Conservation (phyloP, 1,140 invertebrate species). For the Brachionus angularis region DNA sequence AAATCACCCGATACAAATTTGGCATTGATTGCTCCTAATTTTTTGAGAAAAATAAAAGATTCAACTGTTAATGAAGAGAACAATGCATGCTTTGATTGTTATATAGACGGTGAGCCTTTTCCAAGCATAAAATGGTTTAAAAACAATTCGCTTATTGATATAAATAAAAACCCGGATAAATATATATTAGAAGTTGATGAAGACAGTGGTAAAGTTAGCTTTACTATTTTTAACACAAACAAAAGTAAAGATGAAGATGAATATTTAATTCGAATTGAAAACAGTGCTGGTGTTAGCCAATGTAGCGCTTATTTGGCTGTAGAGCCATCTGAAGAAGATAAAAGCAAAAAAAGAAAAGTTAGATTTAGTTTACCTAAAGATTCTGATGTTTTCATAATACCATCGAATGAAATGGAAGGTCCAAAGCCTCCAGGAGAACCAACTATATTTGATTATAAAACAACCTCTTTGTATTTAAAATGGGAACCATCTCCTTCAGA, state of each 20-base stretch:
- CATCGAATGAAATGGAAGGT: not conserved
- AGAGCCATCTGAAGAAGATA: not conserved
- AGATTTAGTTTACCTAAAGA: slow-evolving; percentile 29
- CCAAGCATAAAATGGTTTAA: slow-evolving; percentile 29
- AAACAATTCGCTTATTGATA: not conserved
- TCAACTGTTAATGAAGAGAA: slow-evolving; percentile 16
- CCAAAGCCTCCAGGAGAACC: slow-evolving; percentile 8
- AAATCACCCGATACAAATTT: not conserved
- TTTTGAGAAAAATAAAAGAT: slow-evolving; percentile 33
- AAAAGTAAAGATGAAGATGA: slow-evolving; percentile 28
- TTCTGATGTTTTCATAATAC: slow-evolving; percentile 31
- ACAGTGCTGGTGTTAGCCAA: slow-evolving; percentile 19
- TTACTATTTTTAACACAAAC: not conserved
- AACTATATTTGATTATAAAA: not conserved
- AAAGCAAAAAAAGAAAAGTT: slow-evolving; percentile 11
- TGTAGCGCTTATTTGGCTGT: slow-evolving; percentile 34
- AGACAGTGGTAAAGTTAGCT: not conserved
- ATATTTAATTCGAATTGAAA: slow-evolving; percentile 1
- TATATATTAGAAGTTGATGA: not conserved
- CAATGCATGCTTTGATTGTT: slow-evolving; percentile 19
- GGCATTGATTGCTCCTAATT: slow-evolving; percentile 20
- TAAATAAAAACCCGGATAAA: not conserved
- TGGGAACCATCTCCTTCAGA: slow-evolving; percentile 23
- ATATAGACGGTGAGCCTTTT: slow-evolving; percentile 24
- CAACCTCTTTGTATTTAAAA: not conserved